Conservation (phyloP, 2,888 invertebrate genomes). For the Eilema caniola region DNA sequence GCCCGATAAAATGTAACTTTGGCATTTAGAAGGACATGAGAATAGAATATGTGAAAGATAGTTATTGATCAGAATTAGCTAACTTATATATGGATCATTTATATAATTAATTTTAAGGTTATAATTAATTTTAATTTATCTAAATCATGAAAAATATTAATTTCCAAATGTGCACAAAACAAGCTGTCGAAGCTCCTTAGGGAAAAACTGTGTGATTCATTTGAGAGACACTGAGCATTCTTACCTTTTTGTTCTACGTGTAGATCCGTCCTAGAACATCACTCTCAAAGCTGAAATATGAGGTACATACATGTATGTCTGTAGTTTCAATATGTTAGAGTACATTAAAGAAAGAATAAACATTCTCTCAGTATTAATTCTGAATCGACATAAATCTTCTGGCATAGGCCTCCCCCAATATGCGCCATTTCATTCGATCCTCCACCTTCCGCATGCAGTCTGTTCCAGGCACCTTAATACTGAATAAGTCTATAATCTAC, state of each 20-base stretch:
- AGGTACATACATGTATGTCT: not conserved
- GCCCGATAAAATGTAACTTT: not conserved
- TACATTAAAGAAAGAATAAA: not conserved
- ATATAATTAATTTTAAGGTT: no score
- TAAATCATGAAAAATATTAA: not conserved
- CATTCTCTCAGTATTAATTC: not conserved
- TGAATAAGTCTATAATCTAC: conserved; percentile 11
- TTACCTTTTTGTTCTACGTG: not conserved
- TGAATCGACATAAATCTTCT: not conserved
- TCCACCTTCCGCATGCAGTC: no score
- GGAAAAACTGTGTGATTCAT: not conserved
- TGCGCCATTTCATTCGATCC: no score
- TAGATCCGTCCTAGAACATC: not conserved
- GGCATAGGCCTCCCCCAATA: no score
- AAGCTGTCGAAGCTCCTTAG: not conserved
- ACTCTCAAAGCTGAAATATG: not conserved
- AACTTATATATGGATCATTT: not conserved
- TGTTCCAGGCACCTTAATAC: no score
- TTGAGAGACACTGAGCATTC: not conserved
- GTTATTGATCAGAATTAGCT: not conserved
- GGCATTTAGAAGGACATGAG: not conserved
- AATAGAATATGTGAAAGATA: not conserved
- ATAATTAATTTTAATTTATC: no score
- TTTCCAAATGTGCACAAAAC: no score
- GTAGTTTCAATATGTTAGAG: not conserved